Conservation (phyloP, 23 tunicate species). For the Aplidium turbinatum region DNA sequence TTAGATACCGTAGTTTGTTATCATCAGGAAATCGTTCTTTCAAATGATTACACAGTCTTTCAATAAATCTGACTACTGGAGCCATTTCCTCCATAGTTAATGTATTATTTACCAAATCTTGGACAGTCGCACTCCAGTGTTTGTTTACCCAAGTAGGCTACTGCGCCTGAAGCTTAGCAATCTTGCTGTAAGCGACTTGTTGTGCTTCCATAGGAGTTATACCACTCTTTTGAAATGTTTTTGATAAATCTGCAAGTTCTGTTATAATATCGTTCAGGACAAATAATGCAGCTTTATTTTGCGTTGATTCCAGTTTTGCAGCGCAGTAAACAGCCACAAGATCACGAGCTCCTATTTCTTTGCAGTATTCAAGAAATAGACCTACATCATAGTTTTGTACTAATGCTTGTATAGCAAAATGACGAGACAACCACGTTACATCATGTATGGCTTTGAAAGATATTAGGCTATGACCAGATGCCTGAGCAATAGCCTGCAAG, state of each 20-base stretch:
- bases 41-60: constrained; percentile 1
- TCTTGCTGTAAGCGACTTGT: constrained; percentile 35
- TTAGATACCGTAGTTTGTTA: constrained; percentile 15
- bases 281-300: constrained; percentile 21
- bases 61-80: too few relatives aligned
- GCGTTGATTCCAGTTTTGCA: constrained; percentile 44
- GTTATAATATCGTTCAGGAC: constrained; percentile 39
- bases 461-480: constrained; percentile 46
- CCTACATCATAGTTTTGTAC: constrained; percentile 40
- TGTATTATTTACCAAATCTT: constrained; percentile 8
- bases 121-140: constrained; percentile 16
- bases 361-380: constrained; percentile 27
- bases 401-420: constrained; percentile 52
- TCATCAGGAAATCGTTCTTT: constrained; percentile 4
- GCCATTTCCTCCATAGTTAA: constrained; percentile 19
- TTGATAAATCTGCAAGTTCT: constrained; percentile 43
- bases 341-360: constrained; percentile 40
- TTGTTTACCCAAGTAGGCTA: constrained; percentile 19
- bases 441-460: constrained; percentile 42
- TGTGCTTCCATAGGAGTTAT: constrained; percentile 43
- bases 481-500: constrained; percentile 39
- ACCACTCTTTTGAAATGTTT: too few relatives aligned
- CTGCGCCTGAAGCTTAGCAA: constrained; percentile 18
- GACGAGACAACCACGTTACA: constrained; percentile 42
- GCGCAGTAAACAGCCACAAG: constrained; percentile 37